phyloP scores from a whole-genome alignment of 2,797 vertebrate species.

The Myotis vivesi region DNA sequence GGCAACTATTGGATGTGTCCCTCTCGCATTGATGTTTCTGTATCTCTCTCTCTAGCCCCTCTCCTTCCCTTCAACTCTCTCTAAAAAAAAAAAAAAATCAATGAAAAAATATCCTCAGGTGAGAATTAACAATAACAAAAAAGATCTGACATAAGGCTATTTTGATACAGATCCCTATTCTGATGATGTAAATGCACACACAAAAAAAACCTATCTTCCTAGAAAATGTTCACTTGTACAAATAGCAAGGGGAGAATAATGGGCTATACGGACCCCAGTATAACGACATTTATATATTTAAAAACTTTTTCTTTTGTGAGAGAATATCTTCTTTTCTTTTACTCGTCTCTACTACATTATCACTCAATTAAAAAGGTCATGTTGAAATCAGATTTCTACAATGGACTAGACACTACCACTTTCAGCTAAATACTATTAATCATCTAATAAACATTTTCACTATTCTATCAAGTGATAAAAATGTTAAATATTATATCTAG shows the following conservation, averaged over 20 bases:
- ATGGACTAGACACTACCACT: neutral
- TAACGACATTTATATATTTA: neutral
- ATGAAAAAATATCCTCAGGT: too few relatives aligned
- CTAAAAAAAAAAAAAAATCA: too few relatives aligned
- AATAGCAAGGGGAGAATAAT: neutral
- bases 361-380: neutral
- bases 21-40: too few relatives aligned
- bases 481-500: neutral
- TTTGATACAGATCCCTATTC: neutral
- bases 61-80: too few relatives aligned
- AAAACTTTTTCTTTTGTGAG: neutral
- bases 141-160: neutral
- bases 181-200: slow-evolving; percentile 13
- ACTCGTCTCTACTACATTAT: neutral
- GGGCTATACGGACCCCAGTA: neutral
- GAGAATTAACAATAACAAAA: too few relatives aligned
- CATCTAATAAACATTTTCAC: neutral
- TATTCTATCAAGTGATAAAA: neutral
- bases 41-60: too few relatives aligned
- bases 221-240: slow-evolving; percentile 17
- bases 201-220: neutral
- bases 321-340: neutral
- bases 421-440: neutral
- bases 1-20: too few relatives aligned
- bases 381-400: neutral